Evolutionary conservation across 2,113 vertebrate species (phyloP).

Genomic region (Manacus vitellinus): DNA sequence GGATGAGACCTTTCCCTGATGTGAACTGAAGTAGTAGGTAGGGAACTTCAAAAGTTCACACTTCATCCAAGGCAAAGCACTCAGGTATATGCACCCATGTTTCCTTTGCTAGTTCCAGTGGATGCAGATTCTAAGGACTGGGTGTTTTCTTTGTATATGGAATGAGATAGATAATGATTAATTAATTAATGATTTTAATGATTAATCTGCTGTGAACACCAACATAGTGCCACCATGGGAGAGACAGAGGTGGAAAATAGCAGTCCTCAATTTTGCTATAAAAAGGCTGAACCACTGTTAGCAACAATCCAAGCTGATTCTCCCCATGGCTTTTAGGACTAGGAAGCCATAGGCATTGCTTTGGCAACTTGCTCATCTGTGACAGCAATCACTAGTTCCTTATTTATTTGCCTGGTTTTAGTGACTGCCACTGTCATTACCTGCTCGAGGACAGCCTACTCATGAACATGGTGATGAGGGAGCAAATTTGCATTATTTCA

Average conservation of each 20-base stretch:
- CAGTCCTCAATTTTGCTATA: not conserved
- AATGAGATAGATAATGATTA: not conserved
- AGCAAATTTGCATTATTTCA: not conserved
- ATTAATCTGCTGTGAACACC: not conserved
- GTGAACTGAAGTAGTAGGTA: not conserved
- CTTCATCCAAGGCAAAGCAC: not conserved
- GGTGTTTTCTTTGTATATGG: not conserved
- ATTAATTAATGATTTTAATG: not conserved
- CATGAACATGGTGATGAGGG: rapidly evolving
- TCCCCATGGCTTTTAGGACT: not conserved
- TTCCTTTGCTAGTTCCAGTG: not conserved
- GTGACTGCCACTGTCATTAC: not conserved
- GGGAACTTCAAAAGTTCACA: not conserved
- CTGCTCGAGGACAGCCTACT: not conserved
- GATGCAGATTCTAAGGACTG: not conserved
- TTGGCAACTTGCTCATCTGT: not conserved
- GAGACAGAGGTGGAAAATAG: not conserved
- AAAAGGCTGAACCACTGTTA: not conserved
- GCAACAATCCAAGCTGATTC: not conserved
- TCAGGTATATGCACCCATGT: not conserved
- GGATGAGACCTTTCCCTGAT: not conserved
- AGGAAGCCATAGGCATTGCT: not conserved
- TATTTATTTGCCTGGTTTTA: not conserved
- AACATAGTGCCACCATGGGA: not conserved
- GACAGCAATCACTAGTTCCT: not conserved